Evolutionary conservation across 2,888 invertebrate species (phyloP).

Genomic region (Petrolisthes manimaculis): DNA sequence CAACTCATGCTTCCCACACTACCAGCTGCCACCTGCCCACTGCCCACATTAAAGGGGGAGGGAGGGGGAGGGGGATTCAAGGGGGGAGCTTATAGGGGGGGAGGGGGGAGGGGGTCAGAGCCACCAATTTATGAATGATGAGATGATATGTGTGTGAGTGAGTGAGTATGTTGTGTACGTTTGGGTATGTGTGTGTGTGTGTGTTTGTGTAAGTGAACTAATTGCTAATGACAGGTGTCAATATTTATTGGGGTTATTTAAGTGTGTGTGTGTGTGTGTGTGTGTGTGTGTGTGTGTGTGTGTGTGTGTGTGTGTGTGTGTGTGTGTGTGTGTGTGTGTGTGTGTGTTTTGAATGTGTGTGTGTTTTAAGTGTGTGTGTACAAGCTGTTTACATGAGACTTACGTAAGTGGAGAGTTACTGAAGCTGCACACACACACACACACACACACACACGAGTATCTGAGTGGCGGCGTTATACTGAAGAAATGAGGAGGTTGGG

Average conservation of each 20-base stretch:
- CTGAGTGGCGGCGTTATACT: not conserved
- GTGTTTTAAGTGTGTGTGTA: not conserved
- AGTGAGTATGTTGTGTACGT: constrained; percentile 1
- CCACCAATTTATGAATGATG: not conserved
- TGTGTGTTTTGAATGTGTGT: not conserved
- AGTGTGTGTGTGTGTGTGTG: constrained; percentile 20
- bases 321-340: not conserved
- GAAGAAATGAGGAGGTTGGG: not conserved
- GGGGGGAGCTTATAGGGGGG: not conserved
- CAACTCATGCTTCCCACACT: not conserved
- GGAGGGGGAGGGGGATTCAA: not conserved
- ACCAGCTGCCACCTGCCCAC: not conserved
- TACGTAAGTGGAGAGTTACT: not conserved
- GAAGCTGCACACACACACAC: not conserved
- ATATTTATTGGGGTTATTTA: not conserved
- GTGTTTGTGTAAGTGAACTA: not conserved
- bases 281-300: constrained; percentile 22
- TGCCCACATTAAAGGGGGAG: not conserved
- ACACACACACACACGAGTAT: not conserved
- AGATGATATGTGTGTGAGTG: not conserved
- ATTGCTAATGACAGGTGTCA: not conserved
- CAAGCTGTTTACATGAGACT: not conserved
- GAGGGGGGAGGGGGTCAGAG: not conserved
- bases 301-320: constrained; percentile 2
- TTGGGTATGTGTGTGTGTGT: not conserved